phyloP scores from a whole-genome alignment of 1,140 invertebrate genomes.

The Cherax quadricarinatus region DNA sequence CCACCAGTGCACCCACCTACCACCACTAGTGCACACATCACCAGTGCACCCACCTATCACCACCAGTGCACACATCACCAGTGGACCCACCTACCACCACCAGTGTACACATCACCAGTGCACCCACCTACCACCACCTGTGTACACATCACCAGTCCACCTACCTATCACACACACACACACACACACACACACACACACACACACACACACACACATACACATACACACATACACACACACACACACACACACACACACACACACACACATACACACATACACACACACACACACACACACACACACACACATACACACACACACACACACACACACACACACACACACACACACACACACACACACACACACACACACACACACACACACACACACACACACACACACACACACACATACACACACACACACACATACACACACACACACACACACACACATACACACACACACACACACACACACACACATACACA shows the following conservation, averaged over 20 bases:
- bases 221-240: not conserved
- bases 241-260: not conserved
- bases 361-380: conserved; percentile 29
- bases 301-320: not conserved
- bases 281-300: conserved; percentile 2
- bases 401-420: conserved; percentile 17
- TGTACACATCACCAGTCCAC: no score
- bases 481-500: no score
- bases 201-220: not conserved
- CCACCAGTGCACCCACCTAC: no score
- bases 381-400: conserved; percentile 29
- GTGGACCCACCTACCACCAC: no score
- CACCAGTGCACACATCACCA: no score
- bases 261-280: not conserved
- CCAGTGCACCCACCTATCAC: no score
- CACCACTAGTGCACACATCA: no score
- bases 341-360: conserved; percentile 29
- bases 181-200: not conserved
- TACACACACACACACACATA: not conserved
- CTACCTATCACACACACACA: no score
- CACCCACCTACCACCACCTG: no score
- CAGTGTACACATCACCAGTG: no score
- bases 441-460: no score
- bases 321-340: conserved; percentile 4
- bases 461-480: no score